phyloP scores from a whole-genome alignment of 2,888 invertebrate species.

The Nephrocerus scutellatus region DNA sequence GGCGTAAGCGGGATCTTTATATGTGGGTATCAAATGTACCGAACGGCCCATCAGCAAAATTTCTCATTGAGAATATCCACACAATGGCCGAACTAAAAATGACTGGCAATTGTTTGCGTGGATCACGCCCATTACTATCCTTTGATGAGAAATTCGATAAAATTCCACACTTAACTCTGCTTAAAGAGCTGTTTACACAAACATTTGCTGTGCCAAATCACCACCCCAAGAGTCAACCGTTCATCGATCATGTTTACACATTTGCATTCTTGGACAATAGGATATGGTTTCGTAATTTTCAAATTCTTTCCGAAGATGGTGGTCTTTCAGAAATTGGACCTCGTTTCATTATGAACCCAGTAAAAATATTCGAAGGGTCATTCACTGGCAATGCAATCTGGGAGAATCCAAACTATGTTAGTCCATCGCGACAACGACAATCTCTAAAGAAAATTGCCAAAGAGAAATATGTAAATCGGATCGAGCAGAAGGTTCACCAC shows the following conservation, averaged over 20 bases:
- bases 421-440: slow-evolving; percentile 79
- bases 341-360: slow-evolving; percentile 76
- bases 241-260: slow-evolving; percentile 91
- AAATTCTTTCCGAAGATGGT: slow-evolving; percentile 93
- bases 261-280: slow-evolving; percentile 87
- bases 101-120: slow-evolving; percentile 93
- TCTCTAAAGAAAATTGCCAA: slow-evolving; percentile 61
- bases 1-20: slow-evolving; percentile 87
- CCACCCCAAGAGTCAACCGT: slow-evolving; percentile 98
- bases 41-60: slow-evolving; percentile 89
- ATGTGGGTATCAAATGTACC: slow-evolving; percentile 87
- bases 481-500: slow-evolving; percentile 71
- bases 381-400: slow-evolving; percentile 89
- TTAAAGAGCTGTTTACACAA: slow-evolving; percentile 79
- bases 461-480: slow-evolving; percentile 66
- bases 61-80: slow-evolving; percentile 91
- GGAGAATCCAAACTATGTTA: slow-evolving; percentile 86
- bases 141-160: slow-evolving; percentile 79
- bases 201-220: slow-evolving; percentile 90
- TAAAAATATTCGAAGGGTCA: slow-evolving; percentile 91
- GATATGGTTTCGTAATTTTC: slow-evolving; percentile 98
- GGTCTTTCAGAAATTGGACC: slow-evolving; percentile 92
- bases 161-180: slow-evolving; percentile 64
- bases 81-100: slow-evolving; percentile 97
- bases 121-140: slow-evolving; percentile 87